Evolutionary conservation across 2,888 invertebrate genomes (phyloP).

Genomic region (Malthinus flaveolus): DNA sequence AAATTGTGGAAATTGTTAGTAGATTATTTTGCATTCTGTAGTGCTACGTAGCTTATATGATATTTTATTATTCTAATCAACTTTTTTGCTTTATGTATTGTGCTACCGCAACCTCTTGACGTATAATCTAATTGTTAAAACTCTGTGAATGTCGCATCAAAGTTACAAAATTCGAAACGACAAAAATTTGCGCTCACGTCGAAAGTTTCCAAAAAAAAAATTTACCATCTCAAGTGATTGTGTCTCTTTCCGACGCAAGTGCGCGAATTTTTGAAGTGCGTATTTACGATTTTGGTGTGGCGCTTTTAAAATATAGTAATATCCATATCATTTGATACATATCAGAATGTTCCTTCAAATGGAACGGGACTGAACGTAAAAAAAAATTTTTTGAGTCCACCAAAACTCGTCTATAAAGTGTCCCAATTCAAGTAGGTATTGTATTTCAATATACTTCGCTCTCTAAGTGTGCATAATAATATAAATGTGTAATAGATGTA

Average conservation of each 20-base stretch:
- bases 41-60: conserved; percentile 15
- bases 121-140: conserved; percentile 12
- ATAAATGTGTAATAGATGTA: conserved; percentile 18
- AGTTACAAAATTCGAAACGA: neutral
- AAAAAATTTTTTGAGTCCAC: conserved; percentile 37
- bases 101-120: conserved; percentile 28
- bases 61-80: conserved; percentile 12
- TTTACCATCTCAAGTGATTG: conserved; percentile 41
- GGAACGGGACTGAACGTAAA: conserved; percentile 31
- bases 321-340: conserved; percentile 40
- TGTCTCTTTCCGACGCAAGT: conserved; percentile 43
- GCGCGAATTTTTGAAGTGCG: conserved; percentile 9
- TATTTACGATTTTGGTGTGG: conserved; percentile 10
- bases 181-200: neutral
- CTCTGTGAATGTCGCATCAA: conserved; percentile 6
- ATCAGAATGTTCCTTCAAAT: conserved; percentile 41
- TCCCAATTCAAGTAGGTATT: conserved; percentile 19
- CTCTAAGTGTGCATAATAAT: conserved; percentile 21
- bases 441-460: conserved; percentile 20
- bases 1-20: neutral
- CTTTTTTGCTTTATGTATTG: conserved; percentile 12
- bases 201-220: neutral
- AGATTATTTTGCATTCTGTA: conserved; percentile 14
- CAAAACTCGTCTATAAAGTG: conserved; percentile 24
- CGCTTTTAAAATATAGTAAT: conserved; percentile 10